phyloP scores from a whole-genome alignment of 2,888 invertebrate species.

The Eudemis profundana region DNA sequence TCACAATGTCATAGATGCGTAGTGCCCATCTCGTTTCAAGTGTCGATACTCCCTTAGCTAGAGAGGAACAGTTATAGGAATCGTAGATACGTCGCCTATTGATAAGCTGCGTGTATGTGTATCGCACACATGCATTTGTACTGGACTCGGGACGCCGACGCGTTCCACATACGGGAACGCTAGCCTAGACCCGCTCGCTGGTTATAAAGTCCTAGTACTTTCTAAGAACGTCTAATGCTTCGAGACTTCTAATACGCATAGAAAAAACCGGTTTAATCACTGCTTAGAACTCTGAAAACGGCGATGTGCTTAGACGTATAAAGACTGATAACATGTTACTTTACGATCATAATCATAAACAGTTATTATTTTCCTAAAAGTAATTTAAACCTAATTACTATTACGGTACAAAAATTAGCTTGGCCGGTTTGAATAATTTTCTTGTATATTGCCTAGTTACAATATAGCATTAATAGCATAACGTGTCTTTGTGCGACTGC shows the following conservation, averaged over 20 bases:
- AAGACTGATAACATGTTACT: not conserved
- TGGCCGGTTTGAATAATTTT: not conserved
- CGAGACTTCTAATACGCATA: slow-evolving; percentile 50
- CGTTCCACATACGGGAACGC: slow-evolving; percentile 67
- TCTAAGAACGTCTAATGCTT: slow-evolving; percentile 85
- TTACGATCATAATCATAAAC: slow-evolving; percentile 3
- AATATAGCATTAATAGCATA: not conserved
- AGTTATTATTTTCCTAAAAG: slow-evolving; percentile 25
- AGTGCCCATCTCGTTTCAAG: slow-evolving; percentile 57
- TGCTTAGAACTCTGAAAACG: slow-evolving; percentile 24
- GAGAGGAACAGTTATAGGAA: slow-evolving; percentile 69
- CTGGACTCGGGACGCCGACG: slow-evolving; percentile 63
- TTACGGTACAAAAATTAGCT: slow-evolving; percentile 3
- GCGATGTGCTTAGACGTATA: not conserved
- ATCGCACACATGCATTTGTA: slow-evolving; percentile 58
- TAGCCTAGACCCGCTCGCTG: slow-evolving; percentile 65
- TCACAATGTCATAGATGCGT: slow-evolving; percentile 50
- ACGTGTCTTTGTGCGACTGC: not conserved
- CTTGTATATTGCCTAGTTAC: too few species aligned
- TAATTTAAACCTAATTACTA: slow-evolving; percentile 14
- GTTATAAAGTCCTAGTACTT: slow-evolving; percentile 78
- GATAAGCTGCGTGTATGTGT: slow-evolving; percentile 56
- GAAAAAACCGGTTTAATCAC: slow-evolving; percentile 36
- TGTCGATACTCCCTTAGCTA: slow-evolving; percentile 42
- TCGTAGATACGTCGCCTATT: slow-evolving; percentile 61